phyloP scores from a whole-genome alignment of 1,140 invertebrate species.

The Paraescarpia echinospica region DNA sequence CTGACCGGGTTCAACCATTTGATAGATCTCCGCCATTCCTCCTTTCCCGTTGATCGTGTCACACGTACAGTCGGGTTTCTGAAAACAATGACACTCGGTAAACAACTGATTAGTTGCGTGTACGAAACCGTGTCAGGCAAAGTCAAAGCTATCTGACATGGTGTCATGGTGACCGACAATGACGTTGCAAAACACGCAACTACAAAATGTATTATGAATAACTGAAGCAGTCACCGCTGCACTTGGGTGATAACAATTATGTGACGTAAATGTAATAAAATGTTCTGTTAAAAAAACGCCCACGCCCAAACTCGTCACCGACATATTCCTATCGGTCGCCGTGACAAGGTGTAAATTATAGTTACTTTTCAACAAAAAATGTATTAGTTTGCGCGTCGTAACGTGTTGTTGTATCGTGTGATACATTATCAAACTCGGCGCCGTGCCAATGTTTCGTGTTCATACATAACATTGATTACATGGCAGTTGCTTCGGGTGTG shows the following conservation, averaged over 20 bases:
- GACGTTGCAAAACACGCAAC: neutral
- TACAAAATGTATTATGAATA: neutral
- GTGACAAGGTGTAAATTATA: neutral
- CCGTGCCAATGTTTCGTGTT: too few relatives aligned
- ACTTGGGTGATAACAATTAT: neutral
- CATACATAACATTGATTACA: too few relatives aligned
- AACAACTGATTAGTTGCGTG: neutral
- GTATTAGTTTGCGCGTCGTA: neutral
- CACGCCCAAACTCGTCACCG: too few relatives aligned
- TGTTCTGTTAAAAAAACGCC: too few relatives aligned
- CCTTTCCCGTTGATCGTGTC: neutral
- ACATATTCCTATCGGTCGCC: neutral
- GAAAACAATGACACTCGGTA: neutral
- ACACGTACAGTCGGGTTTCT: neutral
- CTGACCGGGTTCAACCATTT: neutral
- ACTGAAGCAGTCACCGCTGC: neutral
- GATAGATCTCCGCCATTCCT: neutral
- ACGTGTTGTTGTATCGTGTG: too few relatives aligned
- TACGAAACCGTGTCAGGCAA: neutral
- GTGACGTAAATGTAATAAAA: too few relatives aligned
- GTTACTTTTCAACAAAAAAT: too few relatives aligned
- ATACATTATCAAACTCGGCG: neutral
- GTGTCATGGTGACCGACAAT: neutral
- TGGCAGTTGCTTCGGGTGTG: neutral
- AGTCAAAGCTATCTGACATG: neutral